Percentiles rank a stretch among this genome's conserved stretches.
Conservation (phyloP, 1,140 invertebrate species). For the Lucilia sericata region DNA sequence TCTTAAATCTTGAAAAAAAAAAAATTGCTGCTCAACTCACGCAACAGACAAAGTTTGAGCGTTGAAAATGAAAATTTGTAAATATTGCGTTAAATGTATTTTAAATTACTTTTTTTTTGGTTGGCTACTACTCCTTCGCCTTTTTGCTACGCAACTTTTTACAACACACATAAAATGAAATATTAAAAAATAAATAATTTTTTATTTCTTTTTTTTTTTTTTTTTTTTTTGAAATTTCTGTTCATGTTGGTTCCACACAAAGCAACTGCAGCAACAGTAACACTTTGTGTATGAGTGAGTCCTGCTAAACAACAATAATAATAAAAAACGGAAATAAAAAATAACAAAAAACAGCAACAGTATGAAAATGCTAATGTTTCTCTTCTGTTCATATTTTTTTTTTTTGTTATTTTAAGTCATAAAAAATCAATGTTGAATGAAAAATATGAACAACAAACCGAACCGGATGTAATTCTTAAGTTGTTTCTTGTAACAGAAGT, state of each 20-base stretch:
- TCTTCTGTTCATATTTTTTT: no score
- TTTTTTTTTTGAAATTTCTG: not conserved
- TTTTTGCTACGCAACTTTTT: no score
- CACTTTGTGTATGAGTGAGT: not conserved
- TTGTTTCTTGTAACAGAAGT: not conserved
- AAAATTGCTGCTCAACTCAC: not conserved
- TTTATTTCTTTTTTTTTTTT: slow-evolving; percentile 4
- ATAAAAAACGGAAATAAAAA: slow-evolving; percentile 10
- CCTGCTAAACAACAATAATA: not conserved
- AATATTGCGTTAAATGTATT: slow-evolving; percentile 1
- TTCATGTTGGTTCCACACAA: no score
- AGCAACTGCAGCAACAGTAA: not conserved
- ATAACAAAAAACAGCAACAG: no score
- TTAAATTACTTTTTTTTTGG: slow-evolving; percentile 9
- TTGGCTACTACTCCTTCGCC: not conserved
- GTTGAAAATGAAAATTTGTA: not conserved
- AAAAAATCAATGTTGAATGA: slow-evolving; percentile 9
- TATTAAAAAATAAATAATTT: not conserved
- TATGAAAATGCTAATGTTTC: slow-evolving; percentile 12
- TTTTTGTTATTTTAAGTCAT: not conserved
- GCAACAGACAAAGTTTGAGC: not conserved
- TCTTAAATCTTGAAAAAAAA: no score
- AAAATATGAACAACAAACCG: not conserved
- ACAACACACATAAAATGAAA: not conserved
- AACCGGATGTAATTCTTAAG: not conserved